These are phyloP conservation scores for Sinocyclocheilus maitianheensis DNA, from an alignment of 2,113 vertebrate species.

Conservation along the genomic window DNA sequence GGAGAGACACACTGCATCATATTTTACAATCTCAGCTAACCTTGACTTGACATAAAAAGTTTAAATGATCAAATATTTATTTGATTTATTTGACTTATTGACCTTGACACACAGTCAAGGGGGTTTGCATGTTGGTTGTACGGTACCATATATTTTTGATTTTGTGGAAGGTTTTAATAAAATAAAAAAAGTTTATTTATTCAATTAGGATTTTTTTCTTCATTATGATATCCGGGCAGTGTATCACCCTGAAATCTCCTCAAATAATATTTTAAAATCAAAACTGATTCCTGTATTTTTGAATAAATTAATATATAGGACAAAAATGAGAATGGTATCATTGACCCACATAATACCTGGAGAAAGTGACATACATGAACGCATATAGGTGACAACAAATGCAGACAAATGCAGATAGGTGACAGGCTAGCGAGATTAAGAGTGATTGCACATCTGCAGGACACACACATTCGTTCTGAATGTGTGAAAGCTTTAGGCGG, in stretches of 20 bases:
- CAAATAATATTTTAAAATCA: too few species aligned
- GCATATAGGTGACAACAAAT: conserved; percentile 38
- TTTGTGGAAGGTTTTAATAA: too few species aligned
- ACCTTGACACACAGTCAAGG: not conserved
- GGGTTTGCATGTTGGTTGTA: not conserved
- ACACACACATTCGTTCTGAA: conserved; percentile 1
- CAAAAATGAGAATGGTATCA: not conserved
- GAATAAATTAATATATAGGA: not conserved
- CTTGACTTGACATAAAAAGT: not conserved
- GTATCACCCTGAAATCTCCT: not conserved
- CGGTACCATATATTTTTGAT: not conserved
- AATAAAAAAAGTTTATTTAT: too few species aligned
- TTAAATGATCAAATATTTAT: not conserved
- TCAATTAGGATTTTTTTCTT: not conserved
- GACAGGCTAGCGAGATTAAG: conserved; percentile 44
- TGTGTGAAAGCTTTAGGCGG: conserved; percentile 29
- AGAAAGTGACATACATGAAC: not conserved
- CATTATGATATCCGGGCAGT: too few species aligned
- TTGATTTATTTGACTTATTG: not conserved
- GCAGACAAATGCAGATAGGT: conserved; percentile 56
- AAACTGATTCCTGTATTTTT: not conserved
- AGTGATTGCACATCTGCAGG: conserved; percentile 56
- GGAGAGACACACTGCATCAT: not conserved
- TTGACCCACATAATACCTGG: not conserved
- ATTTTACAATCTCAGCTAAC: not conserved